phyloP scores from a whole-genome alignment of 2,113 vertebrate genomes.

The Neotoma lepida region DNA sequence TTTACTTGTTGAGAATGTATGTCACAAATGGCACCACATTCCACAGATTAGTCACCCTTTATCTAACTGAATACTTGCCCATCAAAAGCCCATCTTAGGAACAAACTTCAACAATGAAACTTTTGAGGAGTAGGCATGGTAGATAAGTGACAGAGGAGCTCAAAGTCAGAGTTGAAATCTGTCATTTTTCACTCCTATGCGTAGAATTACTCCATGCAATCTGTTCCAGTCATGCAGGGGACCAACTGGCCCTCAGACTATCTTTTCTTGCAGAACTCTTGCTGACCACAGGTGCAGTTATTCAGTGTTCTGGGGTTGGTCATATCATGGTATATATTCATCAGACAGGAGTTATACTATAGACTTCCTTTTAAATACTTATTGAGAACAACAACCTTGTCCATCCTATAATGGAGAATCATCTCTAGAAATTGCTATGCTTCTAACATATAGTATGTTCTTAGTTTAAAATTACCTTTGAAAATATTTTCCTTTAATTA shows the following conservation, averaged over 20 bases:
- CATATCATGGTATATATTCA: not conserved
- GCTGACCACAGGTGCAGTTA: not conserved
- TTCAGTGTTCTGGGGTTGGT: not conserved
- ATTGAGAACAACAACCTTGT: not conserved
- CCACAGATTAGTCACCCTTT: not conserved
- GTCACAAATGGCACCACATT: not conserved
- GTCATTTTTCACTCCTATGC: not conserved
- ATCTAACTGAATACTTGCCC: not conserved
- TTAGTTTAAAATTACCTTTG: not conserved
- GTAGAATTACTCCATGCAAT: not conserved
- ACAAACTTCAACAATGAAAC: not conserved
- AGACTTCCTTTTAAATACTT: not conserved
- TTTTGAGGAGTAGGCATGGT: fast-evolving
- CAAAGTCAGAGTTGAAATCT: not conserved
- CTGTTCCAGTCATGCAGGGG: not conserved
- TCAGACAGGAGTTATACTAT: not conserved
- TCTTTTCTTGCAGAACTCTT: not conserved
- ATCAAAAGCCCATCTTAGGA: not conserved
- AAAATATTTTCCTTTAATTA: not conserved
- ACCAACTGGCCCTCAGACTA: not conserved
- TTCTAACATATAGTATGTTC: not conserved
- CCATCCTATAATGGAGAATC: not conserved
- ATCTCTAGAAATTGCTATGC: not conserved
- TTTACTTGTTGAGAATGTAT: not conserved
- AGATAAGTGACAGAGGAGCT: not conserved